phyloP scores from a whole-genome alignment of 2,888 invertebrate species.

The Fabriciana adippe region DNA sequence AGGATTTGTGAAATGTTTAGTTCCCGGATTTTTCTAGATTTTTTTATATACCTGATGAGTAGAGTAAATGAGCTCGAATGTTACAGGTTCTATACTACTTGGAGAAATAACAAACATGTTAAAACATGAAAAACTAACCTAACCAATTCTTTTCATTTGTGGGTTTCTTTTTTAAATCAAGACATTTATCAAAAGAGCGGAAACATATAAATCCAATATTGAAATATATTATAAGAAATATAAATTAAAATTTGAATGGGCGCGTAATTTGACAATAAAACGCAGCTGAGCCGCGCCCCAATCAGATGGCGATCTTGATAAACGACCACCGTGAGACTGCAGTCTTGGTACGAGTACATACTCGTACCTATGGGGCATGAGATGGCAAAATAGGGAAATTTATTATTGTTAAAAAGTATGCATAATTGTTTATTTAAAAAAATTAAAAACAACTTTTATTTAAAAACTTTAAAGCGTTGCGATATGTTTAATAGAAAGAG shows the following conservation, averaged over 20 bases:
- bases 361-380: constrained; percentile 34
- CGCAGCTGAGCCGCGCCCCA: constrained; percentile 78
- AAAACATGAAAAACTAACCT: too few relatives aligned
- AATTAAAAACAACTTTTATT: neutral
- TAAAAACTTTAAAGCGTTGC: neutral
- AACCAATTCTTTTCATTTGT: too few relatives aligned
- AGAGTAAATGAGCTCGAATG: too few relatives aligned
- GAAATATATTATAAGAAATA: constrained; percentile 53
- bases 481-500: too few relatives aligned
- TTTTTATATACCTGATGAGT: too few relatives aligned
- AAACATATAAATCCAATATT: constrained; percentile 51
- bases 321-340: constrained; percentile 80
- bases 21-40: too few relatives aligned
- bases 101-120: too few relatives aligned
- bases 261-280: constrained; percentile 78
- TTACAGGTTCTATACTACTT: too few relatives aligned
- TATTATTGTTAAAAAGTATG: constrained; percentile 22
- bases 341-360: constrained; percentile 60
- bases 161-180: neutral
- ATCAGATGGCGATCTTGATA: constrained; percentile 80
- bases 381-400: constrained; percentile 35
- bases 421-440: neutral
- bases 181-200: constrained; percentile 15
- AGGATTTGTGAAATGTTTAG: too few relatives aligned
- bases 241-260: constrained; percentile 75